These are phyloP conservation scores for Lepidochrysops patricia DNA, from an alignment of 2,888 invertebrate genomes.

Conservation along the genomic window DNA sequence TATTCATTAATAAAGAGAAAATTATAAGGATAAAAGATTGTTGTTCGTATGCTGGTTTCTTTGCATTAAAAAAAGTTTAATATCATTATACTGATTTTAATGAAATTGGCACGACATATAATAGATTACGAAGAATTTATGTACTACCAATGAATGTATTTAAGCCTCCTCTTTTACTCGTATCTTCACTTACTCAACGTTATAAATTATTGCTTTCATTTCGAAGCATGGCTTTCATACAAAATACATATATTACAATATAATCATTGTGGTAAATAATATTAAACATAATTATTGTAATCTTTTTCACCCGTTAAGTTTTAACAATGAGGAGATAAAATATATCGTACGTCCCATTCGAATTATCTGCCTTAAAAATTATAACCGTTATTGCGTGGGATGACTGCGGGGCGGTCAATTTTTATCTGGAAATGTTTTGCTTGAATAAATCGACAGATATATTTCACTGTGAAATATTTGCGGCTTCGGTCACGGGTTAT, in stretches of 20 bases:
- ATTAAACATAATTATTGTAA: not conserved
- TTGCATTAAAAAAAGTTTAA: too few species aligned
- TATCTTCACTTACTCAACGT: too few species aligned
- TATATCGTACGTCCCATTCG: not conserved
- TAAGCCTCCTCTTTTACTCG: too few species aligned
- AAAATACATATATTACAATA: too few species aligned
- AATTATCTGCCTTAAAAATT: constrained; percentile 31
- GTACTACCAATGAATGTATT: too few species aligned
- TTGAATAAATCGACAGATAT: constrained; percentile 51
- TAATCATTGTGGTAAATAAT: not conserved
- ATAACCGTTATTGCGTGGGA: constrained; percentile 22
- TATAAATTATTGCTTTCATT: too few species aligned
- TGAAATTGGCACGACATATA: too few species aligned
- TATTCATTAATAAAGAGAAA: too few species aligned
- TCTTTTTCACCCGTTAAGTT: not conserved
- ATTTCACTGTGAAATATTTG: constrained; percentile 56
- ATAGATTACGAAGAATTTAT: too few species aligned
- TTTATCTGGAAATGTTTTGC: constrained; percentile 51
- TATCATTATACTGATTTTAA: not conserved
- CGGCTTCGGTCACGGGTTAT: constrained; percentile 44
- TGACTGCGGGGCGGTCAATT: constrained; percentile 46
- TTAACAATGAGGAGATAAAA: not conserved
- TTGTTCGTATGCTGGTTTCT: too few species aligned
- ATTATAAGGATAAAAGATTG: too few species aligned
- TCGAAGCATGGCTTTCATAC: too few species aligned